Evolutionary conservation across 2,888 invertebrate genomes (phyloP).

Genomic region (Mimumesa dahlbomi): DNA sequence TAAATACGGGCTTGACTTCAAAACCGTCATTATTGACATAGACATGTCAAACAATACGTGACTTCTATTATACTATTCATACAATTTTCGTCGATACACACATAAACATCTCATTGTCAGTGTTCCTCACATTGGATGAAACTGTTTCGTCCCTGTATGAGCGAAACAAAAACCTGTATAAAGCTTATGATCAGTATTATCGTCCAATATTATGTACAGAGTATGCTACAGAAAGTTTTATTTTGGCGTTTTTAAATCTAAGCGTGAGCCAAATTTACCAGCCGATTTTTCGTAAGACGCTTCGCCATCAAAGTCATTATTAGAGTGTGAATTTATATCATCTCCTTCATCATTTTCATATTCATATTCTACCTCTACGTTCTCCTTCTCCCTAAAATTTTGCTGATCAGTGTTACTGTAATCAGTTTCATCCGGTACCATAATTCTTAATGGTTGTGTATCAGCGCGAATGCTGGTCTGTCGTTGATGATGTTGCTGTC

Average conservation of each 20-base stretch:
- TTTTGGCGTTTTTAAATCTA: constrained; percentile 60
- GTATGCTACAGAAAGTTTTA: constrained; percentile 20
- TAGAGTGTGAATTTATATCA: constrained; percentile 37
- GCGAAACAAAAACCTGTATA: constrained; percentile 14
- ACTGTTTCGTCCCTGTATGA: too few relatives aligned
- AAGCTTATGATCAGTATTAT: constrained; percentile 35
- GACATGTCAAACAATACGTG: too few relatives aligned
- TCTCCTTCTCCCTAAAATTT: constrained; percentile 52
- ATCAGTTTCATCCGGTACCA: constrained; percentile 81
- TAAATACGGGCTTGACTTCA: too few relatives aligned
- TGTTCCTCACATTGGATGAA: too few relatives aligned
- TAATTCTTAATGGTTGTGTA: constrained; percentile 80
- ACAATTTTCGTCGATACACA: background rate
- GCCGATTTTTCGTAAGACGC: constrained; percentile 36
- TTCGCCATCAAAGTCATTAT: too few relatives aligned
- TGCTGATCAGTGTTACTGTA: constrained; percentile 73
- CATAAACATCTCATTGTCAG: too few relatives aligned
- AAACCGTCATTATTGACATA: too few relatives aligned
- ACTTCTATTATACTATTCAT: background rate
- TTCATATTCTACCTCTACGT: constrained; percentile 56
- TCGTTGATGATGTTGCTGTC: constrained; percentile 35
- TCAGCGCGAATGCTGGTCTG: constrained; percentile 54
- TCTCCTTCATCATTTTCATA: constrained; percentile 71
- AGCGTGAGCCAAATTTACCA: constrained; percentile 68
- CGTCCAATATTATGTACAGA: constrained; percentile 30